These are phyloP conservation scores for Gallinago undulata DNA, from an alignment of 2,113 vertebrate genomes.

Conservation along the genomic window DNA sequence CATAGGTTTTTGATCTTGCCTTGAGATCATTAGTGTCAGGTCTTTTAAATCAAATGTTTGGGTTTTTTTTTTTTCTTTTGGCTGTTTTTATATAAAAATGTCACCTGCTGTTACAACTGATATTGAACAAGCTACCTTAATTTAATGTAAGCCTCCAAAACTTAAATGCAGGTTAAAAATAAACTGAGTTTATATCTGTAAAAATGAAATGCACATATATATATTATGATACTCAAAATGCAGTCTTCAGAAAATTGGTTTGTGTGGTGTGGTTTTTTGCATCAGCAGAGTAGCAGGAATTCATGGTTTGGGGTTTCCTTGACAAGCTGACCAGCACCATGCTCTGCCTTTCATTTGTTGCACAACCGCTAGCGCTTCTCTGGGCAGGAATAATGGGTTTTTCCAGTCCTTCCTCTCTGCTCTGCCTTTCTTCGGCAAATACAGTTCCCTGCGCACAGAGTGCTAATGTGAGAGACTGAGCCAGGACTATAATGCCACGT, in stretches of 20 bases:
- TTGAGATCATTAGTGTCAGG: constrained; percentile 76
- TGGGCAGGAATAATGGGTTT: not conserved
- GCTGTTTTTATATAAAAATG: constrained; percentile 80
- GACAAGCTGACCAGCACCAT: not conserved
- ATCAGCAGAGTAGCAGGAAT: constrained; percentile 52
- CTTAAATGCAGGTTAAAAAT: constrained; percentile 76
- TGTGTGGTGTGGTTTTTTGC: constrained; percentile 78
- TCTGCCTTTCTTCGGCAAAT: not conserved
- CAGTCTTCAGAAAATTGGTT: constrained; percentile 77
- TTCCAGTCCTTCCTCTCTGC: not conserved
- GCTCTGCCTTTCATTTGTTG: constrained; percentile 8
- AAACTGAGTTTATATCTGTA: constrained; percentile 79
- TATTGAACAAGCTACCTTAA: constrained; percentile 77
- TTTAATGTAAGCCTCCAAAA: constrained; percentile 80
- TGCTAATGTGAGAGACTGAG: not conserved
- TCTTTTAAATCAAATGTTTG: constrained; percentile 74
- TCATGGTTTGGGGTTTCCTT: constrained; percentile 17
- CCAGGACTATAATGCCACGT: not conserved
- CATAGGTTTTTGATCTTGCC: constrained; percentile 66
- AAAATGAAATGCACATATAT: constrained; percentile 78
- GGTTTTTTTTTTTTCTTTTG: constrained; percentile 50
- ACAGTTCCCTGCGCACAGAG: not conserved
- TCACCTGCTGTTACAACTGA: constrained; percentile 77
- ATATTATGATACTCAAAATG: constrained; percentile 83
- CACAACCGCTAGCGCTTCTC: not conserved